phyloP scores from a whole-genome alignment of 2,888 invertebrate genomes.

The Notodonta ziczac region DNA sequence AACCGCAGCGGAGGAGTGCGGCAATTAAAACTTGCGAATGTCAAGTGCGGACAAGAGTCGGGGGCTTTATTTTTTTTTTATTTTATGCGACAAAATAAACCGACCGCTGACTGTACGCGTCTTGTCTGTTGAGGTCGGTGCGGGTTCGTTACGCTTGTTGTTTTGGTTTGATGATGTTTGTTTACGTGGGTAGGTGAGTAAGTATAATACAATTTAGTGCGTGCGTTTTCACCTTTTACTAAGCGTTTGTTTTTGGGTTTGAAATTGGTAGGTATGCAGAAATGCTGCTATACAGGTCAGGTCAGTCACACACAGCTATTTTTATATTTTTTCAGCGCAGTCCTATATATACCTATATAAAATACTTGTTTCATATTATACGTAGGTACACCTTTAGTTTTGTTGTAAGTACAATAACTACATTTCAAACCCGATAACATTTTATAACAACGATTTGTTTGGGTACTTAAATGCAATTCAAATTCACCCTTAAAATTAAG shows the following conservation, averaged over 20 bases:
- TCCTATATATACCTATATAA: no score
- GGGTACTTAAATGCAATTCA: background rate
- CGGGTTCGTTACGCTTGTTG: constrained; percentile 26
- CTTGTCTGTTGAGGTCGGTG: constrained; percentile 37
- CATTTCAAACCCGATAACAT: background rate
- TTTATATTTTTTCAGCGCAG: no score
- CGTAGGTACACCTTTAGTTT: no score
- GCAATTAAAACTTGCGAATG: constrained; percentile 84
- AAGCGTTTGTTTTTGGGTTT: background rate
- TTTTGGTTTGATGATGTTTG: constrained; percentile 10
- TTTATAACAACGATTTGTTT: background rate
- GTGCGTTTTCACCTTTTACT: background rate
- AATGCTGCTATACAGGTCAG: no score
- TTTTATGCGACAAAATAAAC: constrained; percentile 62
- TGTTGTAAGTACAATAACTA: no score
- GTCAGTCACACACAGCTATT: no score
- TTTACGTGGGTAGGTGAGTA: background rate
- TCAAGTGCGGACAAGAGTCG: constrained; percentile 68
- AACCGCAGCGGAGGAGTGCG: constrained; percentile 71
- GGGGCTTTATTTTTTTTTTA: constrained; percentile 70
- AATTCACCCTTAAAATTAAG: constrained; percentile 5
- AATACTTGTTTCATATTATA: no score
- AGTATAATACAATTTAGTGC: background rate
- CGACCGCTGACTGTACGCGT: constrained; percentile 36
- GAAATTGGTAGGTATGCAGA: no score